Percentiles rank a stretch among this genome's conserved stretches.
Evolutionary conservation across 2,888 invertebrate genomes (phyloP).

Genomic region (Stenodema calcarata): DNA sequence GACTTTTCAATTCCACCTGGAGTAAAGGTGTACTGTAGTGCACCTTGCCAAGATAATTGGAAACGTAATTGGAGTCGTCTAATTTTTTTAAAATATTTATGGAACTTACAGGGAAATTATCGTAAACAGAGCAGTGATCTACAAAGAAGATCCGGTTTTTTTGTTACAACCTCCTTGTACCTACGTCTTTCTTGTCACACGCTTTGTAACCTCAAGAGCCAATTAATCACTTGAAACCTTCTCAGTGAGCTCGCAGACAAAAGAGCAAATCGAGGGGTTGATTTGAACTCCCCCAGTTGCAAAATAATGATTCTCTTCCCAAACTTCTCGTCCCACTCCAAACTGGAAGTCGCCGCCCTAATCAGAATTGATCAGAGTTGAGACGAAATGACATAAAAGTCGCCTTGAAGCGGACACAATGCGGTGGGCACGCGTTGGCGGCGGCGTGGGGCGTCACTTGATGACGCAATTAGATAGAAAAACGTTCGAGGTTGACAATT

Average conservation of each 20-base stretch:
- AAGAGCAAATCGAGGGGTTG: neutral
- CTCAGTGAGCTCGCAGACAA: neutral
- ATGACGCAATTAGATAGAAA: constrained; percentile 40
- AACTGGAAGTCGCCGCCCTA: constrained; percentile 8
- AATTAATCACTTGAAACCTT: neutral
- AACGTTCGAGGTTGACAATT: constrained; percentile 35
- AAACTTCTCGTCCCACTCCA: neutral
- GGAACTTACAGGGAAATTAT: no score
- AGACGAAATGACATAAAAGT: constrained; percentile 3
- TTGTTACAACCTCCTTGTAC: no score
- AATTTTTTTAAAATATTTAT: no score
- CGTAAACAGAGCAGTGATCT: no score
- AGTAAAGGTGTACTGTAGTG: no score
- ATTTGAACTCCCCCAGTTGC: neutral
- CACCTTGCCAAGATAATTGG: no score
- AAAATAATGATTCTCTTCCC: constrained; percentile 7
- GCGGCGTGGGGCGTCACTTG: constrained; percentile 2
- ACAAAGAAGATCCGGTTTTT: no score
- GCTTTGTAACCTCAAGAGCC: neutral
- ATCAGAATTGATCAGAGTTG: constrained; percentile 14
- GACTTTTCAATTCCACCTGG: no score
- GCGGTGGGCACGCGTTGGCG: neutral
- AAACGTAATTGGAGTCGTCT: no score
- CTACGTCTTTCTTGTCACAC: no score
- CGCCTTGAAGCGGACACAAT: neutral